A percentile compares a stretch with the other conserved stretches of the same genome.
phyloP scores from a whole-genome alignment of 2,797 vertebrate genomes.

The Chromobotia macracanthus region DNA sequence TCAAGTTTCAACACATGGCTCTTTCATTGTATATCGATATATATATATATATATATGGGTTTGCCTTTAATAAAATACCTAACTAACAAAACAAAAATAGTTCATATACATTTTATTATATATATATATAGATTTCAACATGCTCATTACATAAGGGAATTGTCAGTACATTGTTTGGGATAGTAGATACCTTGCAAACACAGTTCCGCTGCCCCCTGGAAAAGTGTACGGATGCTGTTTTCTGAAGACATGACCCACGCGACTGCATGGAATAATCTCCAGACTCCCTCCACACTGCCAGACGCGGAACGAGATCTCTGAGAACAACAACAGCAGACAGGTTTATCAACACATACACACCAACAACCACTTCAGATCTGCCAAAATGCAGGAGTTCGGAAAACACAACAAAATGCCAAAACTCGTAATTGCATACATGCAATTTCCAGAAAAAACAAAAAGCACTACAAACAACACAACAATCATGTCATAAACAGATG shows the following conservation, averaged over 20 bases:
- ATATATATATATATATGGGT: no score
- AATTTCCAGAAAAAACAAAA: background rate
- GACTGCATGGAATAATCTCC: constrained; percentile 97
- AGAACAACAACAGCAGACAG: constrained; percentile 52
- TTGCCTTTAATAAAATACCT: no score
- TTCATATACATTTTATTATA: no score
- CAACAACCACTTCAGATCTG: background rate
- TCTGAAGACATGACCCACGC: constrained; percentile 96
- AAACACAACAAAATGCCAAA: background rate
- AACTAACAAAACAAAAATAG: no score
- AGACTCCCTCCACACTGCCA: constrained; percentile 97
- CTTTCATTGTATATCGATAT: no score
- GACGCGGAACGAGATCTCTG: constrained; percentile 98
- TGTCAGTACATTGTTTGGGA: background rate
- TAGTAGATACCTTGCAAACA: constrained; percentile 90
- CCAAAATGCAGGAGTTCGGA: background rate
- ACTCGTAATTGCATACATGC: background rate
- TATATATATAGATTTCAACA: no score
- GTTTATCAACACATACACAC: constrained; percentile 25
- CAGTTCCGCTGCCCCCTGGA: constrained; percentile 94
- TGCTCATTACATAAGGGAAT: no score
- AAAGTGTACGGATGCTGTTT: constrained; percentile 98
- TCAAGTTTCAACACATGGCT: no score
- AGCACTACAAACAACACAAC: background rate
- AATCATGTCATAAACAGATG: constrained; percentile 3